These are phyloP conservation scores for Pelosia muscerda DNA, from an alignment of 2,888 invertebrate genomes.

Conservation along the genomic window DNA sequence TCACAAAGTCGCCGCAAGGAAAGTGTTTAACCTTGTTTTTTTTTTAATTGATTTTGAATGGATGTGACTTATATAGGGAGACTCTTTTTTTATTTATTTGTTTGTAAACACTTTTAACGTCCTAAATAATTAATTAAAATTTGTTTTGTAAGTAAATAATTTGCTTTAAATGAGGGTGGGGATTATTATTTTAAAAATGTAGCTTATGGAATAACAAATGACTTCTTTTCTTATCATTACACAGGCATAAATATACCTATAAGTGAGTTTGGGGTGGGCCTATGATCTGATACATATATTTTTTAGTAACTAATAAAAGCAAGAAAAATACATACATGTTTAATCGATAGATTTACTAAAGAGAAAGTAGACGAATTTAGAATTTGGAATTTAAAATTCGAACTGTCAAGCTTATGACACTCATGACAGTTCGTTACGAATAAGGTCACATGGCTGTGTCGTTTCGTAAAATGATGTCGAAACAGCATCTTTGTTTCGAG, in stretches of 20 bases:
- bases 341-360: too few species aligned
- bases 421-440: slow-evolving; percentile 22
- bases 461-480: slow-evolving; percentile 53
- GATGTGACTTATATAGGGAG: not conserved
- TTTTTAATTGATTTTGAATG: slow-evolving; percentile 27
- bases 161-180: too few species aligned
- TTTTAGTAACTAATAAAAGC: not conserved
- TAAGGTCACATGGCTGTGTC: slow-evolving; percentile 40
- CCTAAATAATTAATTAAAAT: not conserved
- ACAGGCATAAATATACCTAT: not conserved
- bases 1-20: slow-evolving; percentile 42
- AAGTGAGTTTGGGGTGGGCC: not conserved
- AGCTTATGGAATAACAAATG: too few species aligned
- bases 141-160: too few species aligned
- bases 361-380: too few species aligned
- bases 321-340: too few species aligned
- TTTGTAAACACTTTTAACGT: not conserved
- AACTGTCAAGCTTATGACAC: not conserved
- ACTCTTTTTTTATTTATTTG: not conserved
- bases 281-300: not conserved
- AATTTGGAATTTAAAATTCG: not conserved
- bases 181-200: too few species aligned
- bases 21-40: slow-evolving; percentile 40
- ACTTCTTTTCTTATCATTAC: too few species aligned
- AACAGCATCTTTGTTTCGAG: slow-evolving; percentile 60